Conservation (phyloP, 2,888 invertebrate genomes). For the Seira sanloemensis region DNA sequence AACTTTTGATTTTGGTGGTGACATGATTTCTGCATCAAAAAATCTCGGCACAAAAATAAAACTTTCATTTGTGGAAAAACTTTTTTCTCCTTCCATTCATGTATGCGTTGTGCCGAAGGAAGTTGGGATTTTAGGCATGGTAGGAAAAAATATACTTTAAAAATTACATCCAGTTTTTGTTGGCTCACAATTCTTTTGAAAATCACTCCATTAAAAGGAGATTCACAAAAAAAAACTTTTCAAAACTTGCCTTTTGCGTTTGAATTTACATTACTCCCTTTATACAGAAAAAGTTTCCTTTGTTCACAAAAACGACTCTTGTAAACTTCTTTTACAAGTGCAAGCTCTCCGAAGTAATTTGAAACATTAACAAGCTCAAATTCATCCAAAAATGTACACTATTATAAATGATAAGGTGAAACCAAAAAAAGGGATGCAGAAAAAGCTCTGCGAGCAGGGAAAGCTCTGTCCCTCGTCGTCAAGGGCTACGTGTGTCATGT, state of each 20-base stretch:
- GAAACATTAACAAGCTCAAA: slow-evolving; percentile 5
- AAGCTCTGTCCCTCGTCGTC: slow-evolving; percentile 3
- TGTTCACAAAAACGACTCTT: background rate
- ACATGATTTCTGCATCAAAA: slow-evolving; percentile 46
- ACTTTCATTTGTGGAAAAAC: too few relatives aligned
- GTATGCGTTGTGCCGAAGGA: too few relatives aligned
- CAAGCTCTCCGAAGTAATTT: background rate
- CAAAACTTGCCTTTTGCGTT: background rate
- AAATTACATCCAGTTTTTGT: background rate
- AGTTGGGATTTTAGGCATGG: too few relatives aligned
- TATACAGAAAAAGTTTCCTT: background rate
- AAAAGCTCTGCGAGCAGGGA: background rate
- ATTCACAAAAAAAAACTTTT: background rate
- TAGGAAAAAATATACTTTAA: too few relatives aligned
- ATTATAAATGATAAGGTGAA: background rate
- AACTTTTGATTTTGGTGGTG: slow-evolving; percentile 16
- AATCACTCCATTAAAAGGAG: background rate
- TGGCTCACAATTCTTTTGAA: background rate
- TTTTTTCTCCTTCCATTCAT: slow-evolving; percentile 25
- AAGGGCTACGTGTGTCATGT: slow-evolving; percentile 23
- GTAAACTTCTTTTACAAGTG: background rate
- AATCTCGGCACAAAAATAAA: background rate
- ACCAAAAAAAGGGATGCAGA: background rate
- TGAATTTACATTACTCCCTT: background rate
- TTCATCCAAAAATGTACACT: background rate